These are phyloP conservation scores for Anagrus nilaparvatae DNA, from an alignment of 1,140 invertebrate genomes.

Conservation along the genomic window DNA sequence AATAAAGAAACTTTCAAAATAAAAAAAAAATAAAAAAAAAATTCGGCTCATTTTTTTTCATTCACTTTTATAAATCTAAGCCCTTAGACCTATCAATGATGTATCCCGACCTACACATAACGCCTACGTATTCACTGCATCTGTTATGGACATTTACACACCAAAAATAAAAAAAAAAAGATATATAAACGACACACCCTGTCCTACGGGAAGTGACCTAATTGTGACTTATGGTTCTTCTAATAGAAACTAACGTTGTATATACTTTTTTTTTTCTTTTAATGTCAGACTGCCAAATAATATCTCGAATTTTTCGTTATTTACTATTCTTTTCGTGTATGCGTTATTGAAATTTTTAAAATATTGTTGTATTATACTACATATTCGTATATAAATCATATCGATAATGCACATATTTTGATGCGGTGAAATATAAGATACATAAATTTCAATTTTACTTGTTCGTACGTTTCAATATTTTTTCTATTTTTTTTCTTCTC, in stretches of 20 bases:
- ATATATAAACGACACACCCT: constrained; percentile 21
- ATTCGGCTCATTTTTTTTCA: too few relatives aligned
- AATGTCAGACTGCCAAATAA: background rate
- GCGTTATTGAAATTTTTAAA: constrained; percentile 13
- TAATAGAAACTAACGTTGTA: constrained; percentile 25
- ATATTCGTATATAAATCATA: too few relatives aligned
- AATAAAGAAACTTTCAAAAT: too few relatives aligned
- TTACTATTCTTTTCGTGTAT: constrained; percentile 2
- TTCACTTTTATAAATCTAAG: too few relatives aligned
- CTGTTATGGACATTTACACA: background rate
- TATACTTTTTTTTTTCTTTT: background rate
- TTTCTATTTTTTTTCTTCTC: too few relatives aligned
- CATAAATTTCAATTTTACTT: too few relatives aligned
- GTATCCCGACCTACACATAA: constrained; percentile 13
- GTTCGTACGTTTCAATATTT: too few relatives aligned
- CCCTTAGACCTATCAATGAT: constrained; percentile 8
- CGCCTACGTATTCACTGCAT: constrained; percentile 22
- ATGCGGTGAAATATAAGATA: too few relatives aligned
- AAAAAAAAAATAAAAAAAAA: too few relatives aligned
- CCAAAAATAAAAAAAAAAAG: constrained; percentile 11
- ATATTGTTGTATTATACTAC: too few relatives aligned
- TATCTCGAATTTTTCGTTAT: constrained; percentile 11
- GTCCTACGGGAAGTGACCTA: constrained; percentile 24
- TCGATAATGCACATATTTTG: too few relatives aligned
- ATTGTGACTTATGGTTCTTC: constrained; percentile 36